These are phyloP conservation scores for Sialis fuliginosa DNA, from an alignment of 2,888 invertebrate genomes.

Conservation along the genomic window DNA sequence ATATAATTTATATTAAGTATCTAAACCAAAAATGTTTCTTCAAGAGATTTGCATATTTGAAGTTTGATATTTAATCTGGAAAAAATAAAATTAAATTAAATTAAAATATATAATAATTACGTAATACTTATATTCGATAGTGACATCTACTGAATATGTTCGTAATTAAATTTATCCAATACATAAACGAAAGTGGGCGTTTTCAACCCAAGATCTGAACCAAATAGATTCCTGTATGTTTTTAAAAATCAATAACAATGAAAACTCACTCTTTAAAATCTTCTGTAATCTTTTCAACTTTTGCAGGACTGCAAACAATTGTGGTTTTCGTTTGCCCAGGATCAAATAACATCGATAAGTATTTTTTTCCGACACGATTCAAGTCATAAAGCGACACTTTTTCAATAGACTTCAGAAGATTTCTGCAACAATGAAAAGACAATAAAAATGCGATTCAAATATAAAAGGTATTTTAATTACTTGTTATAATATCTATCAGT, in stretches of 20 bases:
- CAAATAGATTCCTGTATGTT: too few relatives aligned
- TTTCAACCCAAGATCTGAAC: too few relatives aligned
- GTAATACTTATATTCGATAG: background rate
- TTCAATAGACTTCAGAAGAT: slow-evolving; percentile 44
- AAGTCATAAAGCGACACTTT: slow-evolving; percentile 44
- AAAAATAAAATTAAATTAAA: slow-evolving; percentile 14
- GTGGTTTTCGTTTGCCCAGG: slow-evolving; percentile 38
- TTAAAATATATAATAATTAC: background rate
- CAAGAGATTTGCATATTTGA: slow-evolving; percentile 38
- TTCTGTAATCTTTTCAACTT: slow-evolving; percentile 44
- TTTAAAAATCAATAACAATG: too few relatives aligned
- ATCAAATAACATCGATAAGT: slow-evolving; percentile 51
- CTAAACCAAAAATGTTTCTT: slow-evolving; percentile 38
- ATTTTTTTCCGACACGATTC: slow-evolving; percentile 47
- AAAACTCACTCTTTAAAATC: slow-evolving; percentile 45
- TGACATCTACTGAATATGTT: too few relatives aligned
- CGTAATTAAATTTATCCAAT: too few relatives aligned
- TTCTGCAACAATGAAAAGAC: slow-evolving; percentile 25
- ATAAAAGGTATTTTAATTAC: slow-evolving; percentile 20
- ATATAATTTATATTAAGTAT: too few relatives aligned
- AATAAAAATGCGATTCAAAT: background rate
- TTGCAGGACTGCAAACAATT: slow-evolving; percentile 60
- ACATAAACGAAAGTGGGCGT: too few relatives aligned
- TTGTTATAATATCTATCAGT: slow-evolving; percentile 49
- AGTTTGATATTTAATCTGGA: slow-evolving; percentile 39